Evolutionary conservation across 92 coral and sea anemone genomes (phyloP).

Genomic region (Plumapathes pennacea): DNA sequence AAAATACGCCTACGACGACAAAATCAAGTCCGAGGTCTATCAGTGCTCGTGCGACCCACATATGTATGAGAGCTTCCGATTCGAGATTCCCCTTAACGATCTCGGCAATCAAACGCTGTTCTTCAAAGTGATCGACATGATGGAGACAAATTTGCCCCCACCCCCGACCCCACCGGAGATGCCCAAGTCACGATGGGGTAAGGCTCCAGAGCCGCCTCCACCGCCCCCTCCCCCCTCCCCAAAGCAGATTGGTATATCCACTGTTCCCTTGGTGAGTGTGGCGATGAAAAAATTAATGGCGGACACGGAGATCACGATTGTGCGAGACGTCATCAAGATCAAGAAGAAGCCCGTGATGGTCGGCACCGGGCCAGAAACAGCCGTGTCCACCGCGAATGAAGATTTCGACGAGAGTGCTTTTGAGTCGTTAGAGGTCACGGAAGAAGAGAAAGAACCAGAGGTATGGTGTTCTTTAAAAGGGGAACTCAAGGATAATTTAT

Average conservation of each 20-base stretch:
- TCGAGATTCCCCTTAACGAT: conserved; percentile 91
- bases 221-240: conserved; percentile 70
- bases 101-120: conserved; percentile 88
- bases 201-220: conserved; percentile 55
- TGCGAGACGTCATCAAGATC: conserved; percentile 76
- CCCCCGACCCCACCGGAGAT: conserved; percentile 58
- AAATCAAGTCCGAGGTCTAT: conserved; percentile 85
- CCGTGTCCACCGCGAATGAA: conserved; percentile 56
- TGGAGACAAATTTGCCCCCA: conserved; percentile 65
- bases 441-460: conserved; percentile 11
- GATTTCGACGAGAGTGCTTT: conserved; percentile 9
- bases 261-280: conserved; percentile 85
- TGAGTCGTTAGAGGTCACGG: neutral
- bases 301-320: conserved; percentile 87
- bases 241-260: conserved; percentile 71
- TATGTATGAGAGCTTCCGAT: conserved; percentile 92
- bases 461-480: too few species aligned
- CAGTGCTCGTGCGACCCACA: conserved; percentile 79
- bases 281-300: conserved; percentile 85
- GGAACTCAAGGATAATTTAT: too few species aligned
- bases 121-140: conserved; percentile 87
- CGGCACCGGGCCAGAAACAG: conserved; percentile 58
- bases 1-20: conserved; percentile 75
- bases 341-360: conserved; percentile 59
- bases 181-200: conserved; percentile 32